Evolutionary conservation across 2,113 vertebrate species (phyloP).

Genomic region (Arizona elegans): DNA sequence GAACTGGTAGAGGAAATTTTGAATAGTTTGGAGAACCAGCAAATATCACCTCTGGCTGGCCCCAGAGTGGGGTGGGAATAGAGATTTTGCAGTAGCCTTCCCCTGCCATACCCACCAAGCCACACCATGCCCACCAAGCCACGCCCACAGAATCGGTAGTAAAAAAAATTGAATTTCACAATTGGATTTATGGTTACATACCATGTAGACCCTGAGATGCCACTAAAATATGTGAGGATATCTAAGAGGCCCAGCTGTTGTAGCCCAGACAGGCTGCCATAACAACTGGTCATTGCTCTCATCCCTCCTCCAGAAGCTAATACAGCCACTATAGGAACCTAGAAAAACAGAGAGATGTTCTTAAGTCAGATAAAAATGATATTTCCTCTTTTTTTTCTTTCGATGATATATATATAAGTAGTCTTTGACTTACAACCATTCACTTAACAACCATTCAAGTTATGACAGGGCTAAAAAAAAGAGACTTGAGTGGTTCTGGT

Average conservation of each 20-base stretch:
- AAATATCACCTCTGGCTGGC: no score
- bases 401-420: background rate
- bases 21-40: no score
- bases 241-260: constrained; percentile 73
- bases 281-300: constrained; percentile 75
- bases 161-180: no score
- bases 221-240: constrained; percentile 70
- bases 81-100: no score
- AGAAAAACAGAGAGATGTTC: background rate
- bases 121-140: no score
- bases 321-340: constrained; percentile 76
- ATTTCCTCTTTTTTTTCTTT: background rate
- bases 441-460: background rate
- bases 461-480: background rate
- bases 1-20: no score
- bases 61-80: no score
- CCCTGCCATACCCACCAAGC: no score
- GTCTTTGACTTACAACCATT: background rate
- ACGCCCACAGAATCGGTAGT: no score
- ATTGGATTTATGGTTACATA: constrained; percentile 41
- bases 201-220: constrained; percentile 81
- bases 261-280: constrained; percentile 71
- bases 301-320: constrained; percentile 75
- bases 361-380: background rate
- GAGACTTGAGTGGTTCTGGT: background rate